Evolutionary conservation across 2,797 vertebrate genomes (phyloP), one percentile per base, ranked within the genome.

Genomic region (Arnoldichthys spilopterus): DNA sequence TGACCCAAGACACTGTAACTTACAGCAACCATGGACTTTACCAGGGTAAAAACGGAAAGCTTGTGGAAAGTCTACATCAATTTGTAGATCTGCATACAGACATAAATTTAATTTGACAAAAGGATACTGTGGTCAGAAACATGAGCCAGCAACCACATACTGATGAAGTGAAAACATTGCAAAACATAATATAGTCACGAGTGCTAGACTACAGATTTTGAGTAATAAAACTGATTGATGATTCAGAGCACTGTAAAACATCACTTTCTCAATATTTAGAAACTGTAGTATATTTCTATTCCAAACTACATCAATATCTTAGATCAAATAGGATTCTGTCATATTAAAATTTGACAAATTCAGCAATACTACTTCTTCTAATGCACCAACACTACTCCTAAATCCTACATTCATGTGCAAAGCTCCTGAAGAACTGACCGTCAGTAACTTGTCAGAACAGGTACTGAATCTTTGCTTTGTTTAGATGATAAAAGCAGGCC

Each of bases 401-500:
- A 45, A 43, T 51, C 15, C 47, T 51, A 59, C 2, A 43, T 28
- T 59, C 22, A 59, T 2, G 4, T 18, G 12, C 32, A 63, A 34
- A 62, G 18, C 32, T 37, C 18, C 28, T 18, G 58, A 61, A n/a
- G 54, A 22, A 59, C 26, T 13, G 9, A 40, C 11, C 22, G 32
- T 22, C 62, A 66, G 24, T 40, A 43, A 40, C 62, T 43, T 66
- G 62, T 2, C 2, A 4, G 18, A 66, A 66, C 62, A 43, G 16
- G 62, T 22, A 40, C 4, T 66, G 32, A 43, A 40, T 66, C n/a
- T 40, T n/a, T 66, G 34, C 32, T 40, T 37, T 63, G 61, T 40
- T 40, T 63, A 63, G 30, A 34, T 61, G 58, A 62, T 40, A 63
- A 63, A 34, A 37, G 62, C 37, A 40, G 34, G 22, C 24, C 37